Evolutionary conservation across 92 coral and sea anemone genomes (phyloP).

Genomic region (Epizoanthus ramosus): DNA sequence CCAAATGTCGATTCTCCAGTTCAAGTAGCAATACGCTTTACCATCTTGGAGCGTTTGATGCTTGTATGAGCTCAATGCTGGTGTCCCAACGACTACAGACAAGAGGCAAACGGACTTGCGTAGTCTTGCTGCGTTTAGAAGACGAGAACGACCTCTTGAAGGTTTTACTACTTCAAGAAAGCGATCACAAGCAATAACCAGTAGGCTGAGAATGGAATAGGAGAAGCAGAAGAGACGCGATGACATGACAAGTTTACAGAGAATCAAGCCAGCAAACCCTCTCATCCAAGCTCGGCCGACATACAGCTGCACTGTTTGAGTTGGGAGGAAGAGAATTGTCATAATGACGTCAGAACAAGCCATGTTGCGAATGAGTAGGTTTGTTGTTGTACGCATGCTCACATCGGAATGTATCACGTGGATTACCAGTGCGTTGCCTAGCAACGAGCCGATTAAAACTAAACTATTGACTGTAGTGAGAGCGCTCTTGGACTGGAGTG

Average conservation of each 20-base stretch:
- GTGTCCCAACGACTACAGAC: constrained; percentile 26
- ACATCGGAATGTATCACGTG: neutral
- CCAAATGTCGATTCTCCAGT: neutral
- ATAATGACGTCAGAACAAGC: neutral
- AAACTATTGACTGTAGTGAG: neutral
- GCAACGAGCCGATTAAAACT: neutral
- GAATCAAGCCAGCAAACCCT: constrained; percentile 39
- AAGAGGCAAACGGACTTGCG: constrained; percentile 31
- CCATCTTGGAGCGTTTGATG: constrained; percentile 10
- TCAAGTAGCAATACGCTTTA: constrained; percentile 27
- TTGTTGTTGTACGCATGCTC: constrained; percentile 11
- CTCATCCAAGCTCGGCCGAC: constrained; percentile 47
- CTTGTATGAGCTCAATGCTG: constrained; percentile 37
- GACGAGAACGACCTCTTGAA: constrained; percentile 3
- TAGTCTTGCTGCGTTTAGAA: constrained; percentile 8
- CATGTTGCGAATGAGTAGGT: constrained; percentile 1
- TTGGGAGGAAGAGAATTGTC: constrained; percentile 10
- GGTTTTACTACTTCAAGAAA: constrained; percentile 33
- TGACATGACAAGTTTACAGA: constrained; percentile 49
- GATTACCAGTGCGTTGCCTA: constrained; percentile 17
- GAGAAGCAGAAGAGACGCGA: constrained; percentile 48
- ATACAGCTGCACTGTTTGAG: constrained; percentile 33
- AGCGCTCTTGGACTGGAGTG: neutral
- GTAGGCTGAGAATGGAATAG: constrained; percentile 46
- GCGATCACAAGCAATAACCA: constrained; percentile 54